Percentiles rank a stretch among this genome's conserved stretches.
Evolutionary conservation across 2,888 invertebrate species (phyloP).

Genomic region (Dyspetes luteomarginatus): DNA sequence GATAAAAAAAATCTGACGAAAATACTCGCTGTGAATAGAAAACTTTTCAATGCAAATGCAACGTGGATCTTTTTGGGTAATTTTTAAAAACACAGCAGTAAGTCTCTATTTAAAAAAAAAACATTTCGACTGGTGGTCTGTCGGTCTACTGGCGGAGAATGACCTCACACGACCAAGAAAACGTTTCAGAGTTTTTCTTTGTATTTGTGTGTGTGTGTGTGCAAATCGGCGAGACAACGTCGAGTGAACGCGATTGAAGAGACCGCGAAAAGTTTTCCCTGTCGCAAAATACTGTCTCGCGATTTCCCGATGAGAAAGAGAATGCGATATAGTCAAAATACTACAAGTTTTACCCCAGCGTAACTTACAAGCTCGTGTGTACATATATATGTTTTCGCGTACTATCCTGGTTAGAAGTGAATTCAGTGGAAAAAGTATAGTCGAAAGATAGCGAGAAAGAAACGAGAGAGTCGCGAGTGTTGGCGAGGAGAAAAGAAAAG

Average conservation of each 20-base stretch:
- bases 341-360: slow-evolving; percentile 74
- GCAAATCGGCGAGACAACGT: slow-evolving; percentile 46
- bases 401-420: slow-evolving; percentile 4
- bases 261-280: slow-evolving; percentile 58
- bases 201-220: slow-evolving; percentile 4
- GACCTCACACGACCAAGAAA: slow-evolving; percentile 53
- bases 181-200: neutral
- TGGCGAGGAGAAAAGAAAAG: slow-evolving; percentile 64
- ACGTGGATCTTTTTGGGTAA: neutral
- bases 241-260: slow-evolving; percentile 30
- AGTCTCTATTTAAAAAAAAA: slow-evolving; percentile 59
- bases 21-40: neutral
- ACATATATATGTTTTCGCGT: slow-evolving; percentile 58
- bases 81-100: slow-evolving; percentile 11
- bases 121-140: slow-evolving; percentile 28
- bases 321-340: slow-evolving; percentile 59
- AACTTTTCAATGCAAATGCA: neutral
- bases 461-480: neutral
- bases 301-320: neutral
- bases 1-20: neutral
- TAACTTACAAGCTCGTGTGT: slow-evolving; percentile 74
- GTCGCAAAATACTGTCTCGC: neutral
- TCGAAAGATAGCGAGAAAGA: slow-evolving; percentile 60
- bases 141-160: slow-evolving; percentile 34
- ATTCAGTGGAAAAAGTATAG: slow-evolving; percentile 49